Base-by-base conservation (phyloP, 2,888 invertebrate species). In the Pimpla rufipes region DNA sequence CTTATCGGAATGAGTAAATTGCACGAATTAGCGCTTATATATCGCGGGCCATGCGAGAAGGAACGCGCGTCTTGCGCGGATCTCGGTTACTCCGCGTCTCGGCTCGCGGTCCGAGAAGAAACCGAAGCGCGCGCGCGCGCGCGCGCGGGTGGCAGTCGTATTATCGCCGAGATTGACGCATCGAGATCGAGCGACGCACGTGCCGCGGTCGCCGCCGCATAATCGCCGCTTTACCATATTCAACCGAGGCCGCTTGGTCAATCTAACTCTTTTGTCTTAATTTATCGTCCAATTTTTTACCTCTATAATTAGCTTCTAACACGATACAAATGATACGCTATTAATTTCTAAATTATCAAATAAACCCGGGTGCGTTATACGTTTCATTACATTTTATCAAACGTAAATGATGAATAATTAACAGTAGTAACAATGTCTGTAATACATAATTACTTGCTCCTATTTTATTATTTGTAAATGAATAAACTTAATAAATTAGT, bases 1-100 rank as follows among this genome's bases (percentile, higher is more conserved):
- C 82, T 82, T 82, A 82, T 82, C 79, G 78, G 82, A 52, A 82
- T 82, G 74, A 79, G 79, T 79, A 83, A 83, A 83, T 83, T 83
- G 79, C 47, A 79, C 75, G 82, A 75, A 79, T 75, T 79, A 83
- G 79, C 82, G 82, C 8, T 52, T 75, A 66, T 64, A 83, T 79
- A 79, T 83, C 82, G 79, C 82, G 79, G 62, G 52, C 78, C 42
- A 40, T 40, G 55, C 47, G 74, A 45, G 18, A 5, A 66, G 57
- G 55, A 50, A 76, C 68, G 42, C 78, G 73, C 68, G 29, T n/a
- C n/a, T n/a, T n/a, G n/a, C 70, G 73, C 64, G 77, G 68, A 52
- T 59, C 45, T 73, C 50, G 50, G 67, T 52, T 78, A 66, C 40
- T 42, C 77, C 16, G 35, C n/a, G n/a, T 71, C 70, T 21, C 52